Conservation (phyloP, 1,140 invertebrate genomes). For the Aplysia californica region DNA sequence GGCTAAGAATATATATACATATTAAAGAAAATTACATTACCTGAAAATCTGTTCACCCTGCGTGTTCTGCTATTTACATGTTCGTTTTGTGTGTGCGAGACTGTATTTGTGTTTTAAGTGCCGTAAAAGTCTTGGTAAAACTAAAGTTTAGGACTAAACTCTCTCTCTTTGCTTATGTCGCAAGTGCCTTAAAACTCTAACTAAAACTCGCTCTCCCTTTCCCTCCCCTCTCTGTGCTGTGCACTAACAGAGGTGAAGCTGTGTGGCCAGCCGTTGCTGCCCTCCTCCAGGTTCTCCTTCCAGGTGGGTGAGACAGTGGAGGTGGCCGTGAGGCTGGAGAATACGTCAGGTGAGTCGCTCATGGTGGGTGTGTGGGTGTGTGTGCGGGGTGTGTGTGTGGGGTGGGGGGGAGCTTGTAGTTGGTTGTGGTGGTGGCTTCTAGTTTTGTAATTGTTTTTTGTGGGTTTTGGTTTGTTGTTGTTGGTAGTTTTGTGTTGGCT, state of each 20-base stretch:
- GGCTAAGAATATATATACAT: too few relatives aligned
- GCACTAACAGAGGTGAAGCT: constrained; percentile 33
- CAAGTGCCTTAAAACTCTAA: too few relatives aligned
- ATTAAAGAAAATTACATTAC: too few relatives aligned
- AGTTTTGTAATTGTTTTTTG: not conserved
- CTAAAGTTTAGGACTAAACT: not conserved
- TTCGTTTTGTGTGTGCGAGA: not conserved
- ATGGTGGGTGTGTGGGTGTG: too few relatives aligned
- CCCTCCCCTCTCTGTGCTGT: not conserved
- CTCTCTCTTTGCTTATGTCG: too few relatives aligned
- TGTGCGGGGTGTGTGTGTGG: too few relatives aligned
- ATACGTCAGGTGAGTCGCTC: constrained; percentile 28
- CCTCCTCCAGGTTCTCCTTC: constrained; percentile 35
- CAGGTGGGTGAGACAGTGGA: constrained; percentile 32
- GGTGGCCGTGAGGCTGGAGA: constrained; percentile 24
- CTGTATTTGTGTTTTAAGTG: not conserved
- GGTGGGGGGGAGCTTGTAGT: not conserved
- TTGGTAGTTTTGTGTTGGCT: not conserved
- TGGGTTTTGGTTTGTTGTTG: not conserved
- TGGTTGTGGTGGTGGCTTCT: not conserved
- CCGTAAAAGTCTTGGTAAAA: not conserved
- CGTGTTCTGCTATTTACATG: not conserved
- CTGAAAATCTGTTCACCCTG: not conserved
- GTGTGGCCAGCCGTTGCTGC: constrained; percentile 33
- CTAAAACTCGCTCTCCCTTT: not conserved